A percentile compares a stretch with the other conserved stretches of the same genome.
Evolutionary conservation across 2,113 vertebrate genomes (phyloP).

Genomic region (Ceyx melanurus): DNA sequence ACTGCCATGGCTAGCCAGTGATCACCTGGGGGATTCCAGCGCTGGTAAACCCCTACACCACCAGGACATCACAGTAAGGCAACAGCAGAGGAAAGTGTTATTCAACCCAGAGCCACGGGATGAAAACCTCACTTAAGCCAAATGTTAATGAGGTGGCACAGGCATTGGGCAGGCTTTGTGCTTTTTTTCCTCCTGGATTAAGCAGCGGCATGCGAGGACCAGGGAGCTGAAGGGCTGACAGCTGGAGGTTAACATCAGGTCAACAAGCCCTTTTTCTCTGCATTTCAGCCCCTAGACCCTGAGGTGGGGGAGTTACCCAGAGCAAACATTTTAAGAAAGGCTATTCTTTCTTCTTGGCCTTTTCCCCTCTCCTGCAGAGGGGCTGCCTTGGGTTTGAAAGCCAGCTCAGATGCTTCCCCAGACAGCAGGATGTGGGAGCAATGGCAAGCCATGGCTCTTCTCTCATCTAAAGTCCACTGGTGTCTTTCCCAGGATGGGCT

Average conservation of each 20-base stretch:
- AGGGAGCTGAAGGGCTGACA: slow-evolving; percentile 10
- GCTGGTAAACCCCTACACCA: not conserved
- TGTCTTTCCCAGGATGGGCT: not conserved
- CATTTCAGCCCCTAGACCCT: not conserved
- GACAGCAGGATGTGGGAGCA: not conserved
- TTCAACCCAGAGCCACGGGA: not conserved
- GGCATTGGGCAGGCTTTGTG: slow-evolving; percentile 32
- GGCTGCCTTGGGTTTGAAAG: not conserved
- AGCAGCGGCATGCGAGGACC: slow-evolving; percentile 16
- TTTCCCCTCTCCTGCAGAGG: not conserved
- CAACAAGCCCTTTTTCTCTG: slow-evolving; percentile 36
- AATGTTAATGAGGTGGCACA: slow-evolving; percentile 46
- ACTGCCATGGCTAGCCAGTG: accelerated
- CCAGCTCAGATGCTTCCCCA: not conserved
- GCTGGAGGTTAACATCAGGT: slow-evolving; percentile 35
- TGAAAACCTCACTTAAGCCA: not conserved
- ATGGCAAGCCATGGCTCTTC: not conserved
- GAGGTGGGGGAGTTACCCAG: not conserved
- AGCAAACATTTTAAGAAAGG: not conserved
- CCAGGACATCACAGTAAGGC: not conserved
- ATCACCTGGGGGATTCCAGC: not conserved
- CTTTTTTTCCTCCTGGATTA: slow-evolving; percentile 28
- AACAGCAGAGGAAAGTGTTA: not conserved
- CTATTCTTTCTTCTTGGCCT: not conserved
- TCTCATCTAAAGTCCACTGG: not conserved